Evolutionary conservation across 2,113 vertebrate genomes (phyloP).

Genomic region (Nesoenas mayeri): DNA sequence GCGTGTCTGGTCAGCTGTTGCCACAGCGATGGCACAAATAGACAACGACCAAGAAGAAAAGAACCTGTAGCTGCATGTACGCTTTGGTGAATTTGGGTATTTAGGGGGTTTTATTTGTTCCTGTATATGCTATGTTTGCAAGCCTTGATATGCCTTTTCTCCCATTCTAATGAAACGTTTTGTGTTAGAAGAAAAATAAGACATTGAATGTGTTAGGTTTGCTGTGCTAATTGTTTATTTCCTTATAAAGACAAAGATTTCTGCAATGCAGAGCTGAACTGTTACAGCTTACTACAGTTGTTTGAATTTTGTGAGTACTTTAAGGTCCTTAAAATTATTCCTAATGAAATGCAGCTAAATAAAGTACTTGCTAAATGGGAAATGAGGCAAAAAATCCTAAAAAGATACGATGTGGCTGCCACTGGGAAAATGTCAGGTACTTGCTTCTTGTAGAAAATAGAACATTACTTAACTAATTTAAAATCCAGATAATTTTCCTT

Average conservation of each 20-base stretch:
- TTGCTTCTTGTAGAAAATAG: neutral
- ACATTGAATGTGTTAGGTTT: neutral
- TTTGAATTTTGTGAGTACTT: neutral
- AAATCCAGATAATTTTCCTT: conserved; percentile 15
- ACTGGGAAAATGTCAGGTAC: neutral
- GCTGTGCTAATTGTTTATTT: neutral
- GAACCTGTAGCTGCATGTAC: neutral
- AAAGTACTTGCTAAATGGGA: neutral
- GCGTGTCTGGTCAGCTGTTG: conserved; percentile 13
- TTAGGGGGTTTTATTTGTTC: neutral
- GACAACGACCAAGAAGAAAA: neutral
- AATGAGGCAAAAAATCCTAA: neutral
- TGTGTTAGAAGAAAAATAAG: neutral
- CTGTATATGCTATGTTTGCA: neutral
- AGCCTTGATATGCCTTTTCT: neutral
- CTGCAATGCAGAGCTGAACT: neutral
- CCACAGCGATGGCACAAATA: conserved; percentile 1
- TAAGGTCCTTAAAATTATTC: neutral
- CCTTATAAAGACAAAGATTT: neutral
- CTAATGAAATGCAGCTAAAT: neutral
- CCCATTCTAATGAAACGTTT: neutral
- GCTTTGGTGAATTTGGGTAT: neutral
- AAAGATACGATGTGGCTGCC: neutral
- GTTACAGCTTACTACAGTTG: neutral
- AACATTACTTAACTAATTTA: neutral